Base-by-base conservation (phyloP, 2,113 vertebrate genomes). In the Sterrhoptilus dennistouni region DNA sequence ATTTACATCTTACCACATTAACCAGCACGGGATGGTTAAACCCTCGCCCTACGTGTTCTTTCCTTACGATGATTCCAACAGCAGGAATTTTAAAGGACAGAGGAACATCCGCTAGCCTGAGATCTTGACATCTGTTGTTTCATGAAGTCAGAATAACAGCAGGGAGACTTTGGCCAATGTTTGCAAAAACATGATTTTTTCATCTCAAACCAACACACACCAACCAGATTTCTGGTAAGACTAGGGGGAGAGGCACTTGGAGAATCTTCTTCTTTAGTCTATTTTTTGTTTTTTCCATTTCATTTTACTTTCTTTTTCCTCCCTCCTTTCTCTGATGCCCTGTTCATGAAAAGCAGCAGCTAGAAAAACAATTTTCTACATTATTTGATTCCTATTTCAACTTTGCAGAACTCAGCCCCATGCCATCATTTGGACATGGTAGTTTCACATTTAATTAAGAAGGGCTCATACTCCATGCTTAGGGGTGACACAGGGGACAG, bases 181-280 rank as follows among this genome's bases (percentile, higher is more conserved):
- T 89, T 71, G 52, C 90, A 84, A 91, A 82, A 95, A 64, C 9
- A 68, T 12, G 22, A n/a, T 40, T 91, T 87, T 87, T 71, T 85
- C 61, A 64, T 64, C 61, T 85, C 40, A 64, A 75, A 75, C 38
- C 79, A 61, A 81, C 29, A 25, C 15, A 50, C 35, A 35, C 6
- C 3, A 6, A 71, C 15, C 17, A 53, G 24, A 56, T 49, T 83
- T 91, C 61, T 88, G 44, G 12, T 8, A 21, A 79, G 14, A 50
- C 1, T 15, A 2, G 0, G 4, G 5, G 11, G 1, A 80, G 6
- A 86, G 2, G 16, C 0, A 2, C 47, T 5, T 54, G 28, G 18
- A 44, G 31, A 65, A 89, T 6, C 3, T 24, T 0, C 42, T 83
- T n/a, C 45, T 64, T 50, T 60, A 3, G 13, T 24, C 3, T 54